Conservation (phyloP, 2,888 invertebrate species). For the Hemaris fuciformis region DNA sequence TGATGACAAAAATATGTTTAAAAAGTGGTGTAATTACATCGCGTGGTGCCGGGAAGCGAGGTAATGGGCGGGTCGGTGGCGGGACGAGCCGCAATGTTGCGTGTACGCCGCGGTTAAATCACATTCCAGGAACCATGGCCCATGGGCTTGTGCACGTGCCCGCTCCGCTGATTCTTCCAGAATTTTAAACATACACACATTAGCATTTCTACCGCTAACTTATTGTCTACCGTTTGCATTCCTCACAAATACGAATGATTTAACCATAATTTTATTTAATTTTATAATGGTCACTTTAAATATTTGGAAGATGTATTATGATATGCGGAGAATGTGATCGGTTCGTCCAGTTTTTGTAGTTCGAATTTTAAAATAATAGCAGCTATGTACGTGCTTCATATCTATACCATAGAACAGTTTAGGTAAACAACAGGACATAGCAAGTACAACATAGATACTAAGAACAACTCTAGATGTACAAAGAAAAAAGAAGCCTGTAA, state of each 20-base stretch:
- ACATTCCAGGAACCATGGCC: constrained; percentile 56
- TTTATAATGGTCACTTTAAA: background rate
- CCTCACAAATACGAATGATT: background rate
- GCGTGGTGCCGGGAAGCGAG: constrained; percentile 12
- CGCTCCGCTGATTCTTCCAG: constrained; percentile 32
- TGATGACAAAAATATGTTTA: background rate
- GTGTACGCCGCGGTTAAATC: constrained; percentile 41
- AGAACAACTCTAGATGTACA: no score
- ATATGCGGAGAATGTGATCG: no score
- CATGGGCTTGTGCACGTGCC: constrained; percentile 39
- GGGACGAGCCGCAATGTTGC: constrained; percentile 23
- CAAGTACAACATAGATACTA: no score
- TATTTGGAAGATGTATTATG: no score
- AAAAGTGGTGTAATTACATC: constrained; percentile 8
- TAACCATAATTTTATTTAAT: background rate
- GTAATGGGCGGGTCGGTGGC: constrained; percentile 12
- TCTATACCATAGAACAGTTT: no score
- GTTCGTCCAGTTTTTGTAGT: no score
- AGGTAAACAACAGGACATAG: no score
- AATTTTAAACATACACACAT: constrained; percentile 11
- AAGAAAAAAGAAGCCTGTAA: no score
- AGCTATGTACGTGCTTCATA: no score
- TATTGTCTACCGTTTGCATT: constrained; percentile 9
- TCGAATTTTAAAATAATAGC: no score
- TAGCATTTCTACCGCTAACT: constrained; percentile 11